phyloP scores from a whole-genome alignment of 2,888 invertebrate genomes.

The Perdita meconis region DNA sequence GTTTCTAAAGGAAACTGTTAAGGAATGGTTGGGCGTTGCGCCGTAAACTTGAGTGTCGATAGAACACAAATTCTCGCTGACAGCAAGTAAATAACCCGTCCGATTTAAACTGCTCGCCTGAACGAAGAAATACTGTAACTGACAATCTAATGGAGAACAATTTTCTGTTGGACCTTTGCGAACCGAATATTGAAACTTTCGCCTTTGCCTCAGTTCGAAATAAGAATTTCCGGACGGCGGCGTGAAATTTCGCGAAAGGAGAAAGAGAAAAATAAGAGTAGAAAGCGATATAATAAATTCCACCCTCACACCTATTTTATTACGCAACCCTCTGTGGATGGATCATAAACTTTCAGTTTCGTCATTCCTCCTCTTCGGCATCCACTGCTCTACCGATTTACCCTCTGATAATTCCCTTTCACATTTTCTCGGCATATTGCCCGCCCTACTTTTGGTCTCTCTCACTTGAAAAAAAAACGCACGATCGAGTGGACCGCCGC shows the following conservation, averaged over 20 bases:
- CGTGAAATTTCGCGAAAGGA: too few species aligned
- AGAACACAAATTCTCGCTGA: background rate
- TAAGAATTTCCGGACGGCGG: background rate
- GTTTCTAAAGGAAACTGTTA: background rate
- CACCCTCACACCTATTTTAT: background rate
- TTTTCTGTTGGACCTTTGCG: background rate
- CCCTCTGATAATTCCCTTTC: constrained; percentile 10
- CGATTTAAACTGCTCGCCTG: background rate
- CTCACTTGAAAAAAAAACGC: background rate
- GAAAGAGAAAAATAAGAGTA: background rate
- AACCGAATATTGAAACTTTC: background rate
- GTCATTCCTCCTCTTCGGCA: background rate
- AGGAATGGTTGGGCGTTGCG: background rate
- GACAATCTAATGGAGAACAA: background rate
- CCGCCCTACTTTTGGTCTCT: background rate
- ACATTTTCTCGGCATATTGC: background rate
- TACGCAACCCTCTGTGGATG: too few species aligned
- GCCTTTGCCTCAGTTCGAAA: background rate
- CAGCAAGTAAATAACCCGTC: background rate
- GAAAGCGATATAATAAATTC: background rate
- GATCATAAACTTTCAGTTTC: constrained; percentile 1
- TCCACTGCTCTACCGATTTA: constrained; percentile 3
- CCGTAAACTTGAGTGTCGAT: background rate
- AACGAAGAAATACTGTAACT: background rate
- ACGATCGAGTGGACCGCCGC: background rate